Conservation (phyloP, 1,140 invertebrate species). For the Heterodera carotae region DNA sequence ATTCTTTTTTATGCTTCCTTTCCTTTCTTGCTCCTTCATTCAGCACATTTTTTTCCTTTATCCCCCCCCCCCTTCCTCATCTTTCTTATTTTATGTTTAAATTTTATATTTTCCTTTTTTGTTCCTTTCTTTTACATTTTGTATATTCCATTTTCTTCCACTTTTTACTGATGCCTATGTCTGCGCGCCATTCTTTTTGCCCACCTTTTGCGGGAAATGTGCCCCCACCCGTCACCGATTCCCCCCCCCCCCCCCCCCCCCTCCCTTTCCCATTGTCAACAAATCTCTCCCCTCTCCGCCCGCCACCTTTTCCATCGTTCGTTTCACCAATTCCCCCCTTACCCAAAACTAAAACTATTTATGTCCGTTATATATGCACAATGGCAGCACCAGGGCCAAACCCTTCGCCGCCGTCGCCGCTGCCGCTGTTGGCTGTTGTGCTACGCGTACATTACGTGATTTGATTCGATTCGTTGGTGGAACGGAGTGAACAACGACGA, state of each 20-base stretch:
- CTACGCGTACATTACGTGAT: not conserved
- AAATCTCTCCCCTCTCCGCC: not conserved
- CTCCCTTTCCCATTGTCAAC: not conserved
- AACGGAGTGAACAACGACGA: not conserved
- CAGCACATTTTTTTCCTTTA: not conserved
- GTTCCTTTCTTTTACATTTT: no score
- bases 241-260: no score
- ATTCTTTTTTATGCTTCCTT: not conserved
- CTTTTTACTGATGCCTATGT: no score
- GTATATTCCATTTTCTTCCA: no score
- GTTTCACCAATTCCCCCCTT: not conserved
- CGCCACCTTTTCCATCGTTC: not conserved
- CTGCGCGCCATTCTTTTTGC: not conserved
- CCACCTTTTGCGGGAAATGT: slow-evolving; percentile 2
- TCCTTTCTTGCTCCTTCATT: not conserved
- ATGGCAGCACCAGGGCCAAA: not conserved
- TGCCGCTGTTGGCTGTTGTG: not conserved
- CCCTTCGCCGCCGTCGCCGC: no score
- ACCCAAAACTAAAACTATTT: not conserved
- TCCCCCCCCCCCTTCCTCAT: not conserved
- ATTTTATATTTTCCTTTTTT: no score
- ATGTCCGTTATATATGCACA: not conserved
- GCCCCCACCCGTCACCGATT: no score
- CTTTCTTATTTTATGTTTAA: not conserved
- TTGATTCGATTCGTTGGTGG: slow-evolving; percentile 2